Base-by-base conservation (phyloP, 2,113 vertebrate genomes). In the Andinoacara biseriatus region DNA sequence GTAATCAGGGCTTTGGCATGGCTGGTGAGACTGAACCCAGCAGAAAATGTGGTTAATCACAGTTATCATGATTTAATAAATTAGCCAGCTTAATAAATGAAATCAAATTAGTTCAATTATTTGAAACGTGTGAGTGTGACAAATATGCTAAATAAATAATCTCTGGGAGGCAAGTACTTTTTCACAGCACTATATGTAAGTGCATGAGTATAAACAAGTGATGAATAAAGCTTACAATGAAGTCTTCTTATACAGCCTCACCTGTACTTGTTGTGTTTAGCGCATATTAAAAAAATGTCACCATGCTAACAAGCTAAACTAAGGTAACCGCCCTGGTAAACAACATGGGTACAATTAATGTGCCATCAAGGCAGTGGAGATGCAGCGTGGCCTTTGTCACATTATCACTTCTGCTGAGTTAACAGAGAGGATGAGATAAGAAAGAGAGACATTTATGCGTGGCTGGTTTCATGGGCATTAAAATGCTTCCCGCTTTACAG, bases 381-480 rank as follows among this genome's bases (percentile, higher is more conserved):
- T 38, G 5, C 20, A 52, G 59, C 0, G 5, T 40, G 38, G 15
- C 31, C 40, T 59, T 74, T 31, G 67, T 67, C 67, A 43, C 5
- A 5, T 43, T 40, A 54, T 59, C 22, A 6, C 38, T 43, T 75
- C 15, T 69, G 65, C 62, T 18, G 49, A 52, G 49, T 58, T 76
- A 59, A 76, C 52, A 26, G 31, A 63, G 72, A 18, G 7, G 18
- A 18, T 0, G 1, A 77, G 72, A 86, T 54, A 65, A 65, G 77
- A 63, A 33, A 65, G 40, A 22, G 9, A 31, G 26, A 18, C 1
- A 17, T n/a, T 26, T 69, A 20, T 26, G 72, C 46, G 58, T 22
- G 69, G 58, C 2, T 33, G 77, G 57, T 86, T 81, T 82, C 29
- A 60, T 40, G 46, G 58, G 20, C 57, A 38, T 78, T 59, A 67